Evolutionary conservation across 2,797 vertebrate genomes (phyloP), one percentile per base, ranked within the genome.

Genomic region (Gymnocypris eckloni): DNA sequence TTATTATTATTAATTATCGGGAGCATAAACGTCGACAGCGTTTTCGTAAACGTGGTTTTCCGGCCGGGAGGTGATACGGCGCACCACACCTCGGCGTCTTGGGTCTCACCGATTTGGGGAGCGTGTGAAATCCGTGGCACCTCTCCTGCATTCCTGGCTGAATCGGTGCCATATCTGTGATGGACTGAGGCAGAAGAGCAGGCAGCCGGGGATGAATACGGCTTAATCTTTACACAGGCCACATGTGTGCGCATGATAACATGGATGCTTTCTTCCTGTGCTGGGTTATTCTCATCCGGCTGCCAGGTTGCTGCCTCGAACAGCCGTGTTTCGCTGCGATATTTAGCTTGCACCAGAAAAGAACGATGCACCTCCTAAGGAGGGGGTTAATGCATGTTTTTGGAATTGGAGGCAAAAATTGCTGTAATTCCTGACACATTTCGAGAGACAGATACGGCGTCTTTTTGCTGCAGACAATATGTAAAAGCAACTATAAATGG

Each of bases 161-260:
- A 95, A 94, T 91, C 91, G 83, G 89, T 96, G 95, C 94, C 95
- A 95, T 96, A 95, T 96, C 95, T 92, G 93, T 95, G 95, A 96
- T 95, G 95, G 95, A 94, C 95, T 95, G 94, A 95, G 95, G 95
- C 95, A 94, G 94, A 92, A 94, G 93, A 88, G 89, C 92, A 92
- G 90, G 93, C 94, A 95, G 95, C 94, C 94, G 93, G 94, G 95
- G 95, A 95, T 96, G 95, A 96, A 96, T 95, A 95, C 94, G 88
- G 95, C 96, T 96, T 96, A 96, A 96, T 96, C 95, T 96, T 94
- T 93, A 94, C 94, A 93, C 93, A 90, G 95, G 94, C 95, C 95
- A 95, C 96, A 95, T 96, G 96, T 95, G 95, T 93, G 94, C 93
- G 94, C 93, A 93, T 95, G 96, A 96, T 96, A 96, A 96, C 96